Conservation (phyloP, 2,888 invertebrate genomes). For the Cephus nigrinus region DNA sequence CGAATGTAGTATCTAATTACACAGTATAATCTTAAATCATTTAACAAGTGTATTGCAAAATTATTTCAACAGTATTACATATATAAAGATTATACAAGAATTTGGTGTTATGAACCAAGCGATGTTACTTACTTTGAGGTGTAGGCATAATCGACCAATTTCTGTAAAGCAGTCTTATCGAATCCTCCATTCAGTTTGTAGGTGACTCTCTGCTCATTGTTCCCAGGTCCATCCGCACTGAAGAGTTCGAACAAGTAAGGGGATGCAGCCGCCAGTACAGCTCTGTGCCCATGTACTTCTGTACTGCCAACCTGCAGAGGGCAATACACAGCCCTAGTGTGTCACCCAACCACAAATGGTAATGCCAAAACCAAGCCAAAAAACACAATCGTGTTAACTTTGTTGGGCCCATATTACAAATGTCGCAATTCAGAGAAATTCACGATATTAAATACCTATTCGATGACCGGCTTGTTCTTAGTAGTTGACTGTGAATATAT, state of each 20-base stretch:
- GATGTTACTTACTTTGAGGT: slow-evolving; percentile 72
- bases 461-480: neutral
- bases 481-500: neutral
- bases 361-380: slow-evolving; percentile 25
- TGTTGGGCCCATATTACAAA: slow-evolving; percentile 13
- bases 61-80: neutral
- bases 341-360: slow-evolving; percentile 30
- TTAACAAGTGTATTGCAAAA: neutral
- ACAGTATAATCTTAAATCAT: neutral
- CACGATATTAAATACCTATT: slow-evolving; percentile 19
- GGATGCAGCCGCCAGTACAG: slow-evolving; percentile 82
- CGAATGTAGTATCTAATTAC: neutral
- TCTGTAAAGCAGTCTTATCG: slow-evolving; percentile 77
- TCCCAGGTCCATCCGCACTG: slow-evolving; percentile 66
- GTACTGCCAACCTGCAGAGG: slow-evolving; percentile 72
- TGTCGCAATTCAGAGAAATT: neutral
- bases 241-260: slow-evolving; percentile 82
- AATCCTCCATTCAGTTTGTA: slow-evolving; percentile 75
- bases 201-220: slow-evolving; percentile 61
- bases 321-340: slow-evolving; percentile 33
- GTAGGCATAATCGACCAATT: slow-evolving; percentile 85
- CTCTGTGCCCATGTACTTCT: slow-evolving; percentile 82
- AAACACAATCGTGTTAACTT: slow-evolving; percentile 25
- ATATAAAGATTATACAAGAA: neutral
- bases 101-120: neutral